These are phyloP conservation scores for Thaumetopoea pityocampa DNA, from an alignment of 1,140 invertebrate species.

Conservation along the genomic window DNA sequence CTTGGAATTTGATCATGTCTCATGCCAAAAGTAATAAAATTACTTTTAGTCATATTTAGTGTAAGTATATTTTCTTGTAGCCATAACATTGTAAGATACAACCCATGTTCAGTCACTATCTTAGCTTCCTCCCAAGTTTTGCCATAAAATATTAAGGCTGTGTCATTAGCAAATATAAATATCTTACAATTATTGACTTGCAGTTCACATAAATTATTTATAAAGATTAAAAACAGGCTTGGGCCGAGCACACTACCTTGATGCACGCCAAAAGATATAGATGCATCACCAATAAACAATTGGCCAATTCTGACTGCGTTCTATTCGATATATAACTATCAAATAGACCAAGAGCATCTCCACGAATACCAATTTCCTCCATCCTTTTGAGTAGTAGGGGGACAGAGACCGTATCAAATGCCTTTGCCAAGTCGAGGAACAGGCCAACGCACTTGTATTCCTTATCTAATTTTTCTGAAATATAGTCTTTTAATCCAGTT, in stretches of 20 bases:
- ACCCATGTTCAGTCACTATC: conserved; percentile 1
- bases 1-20: too few species aligned
- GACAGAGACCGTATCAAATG: conserved; percentile 20
- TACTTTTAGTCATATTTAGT: conserved; percentile 24
- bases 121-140: conserved; percentile 15
- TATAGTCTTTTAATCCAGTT: conserved; percentile 1
- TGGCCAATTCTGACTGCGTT: conserved; percentile 6
- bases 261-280: conserved; percentile 10
- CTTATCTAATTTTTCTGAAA: conserved; percentile 8
- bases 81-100: conserved; percentile 12
- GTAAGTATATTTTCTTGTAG: conserved; percentile 17
- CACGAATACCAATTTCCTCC: conserved; percentile 11
- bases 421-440: conserved; percentile 25
- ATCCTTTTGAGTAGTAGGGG: conserved; percentile 11
- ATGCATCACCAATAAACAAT: conserved; percentile 5
- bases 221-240: conserved; percentile 23
- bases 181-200: conserved; percentile 9
- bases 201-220: conserved; percentile 19
- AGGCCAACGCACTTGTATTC: conserved; percentile 9
- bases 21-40: conserved; percentile 10
- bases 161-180: conserved; percentile 24
- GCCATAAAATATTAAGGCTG: conserved; percentile 15
- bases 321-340: too few species aligned
- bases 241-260: conserved; percentile 26
- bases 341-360: conserved; percentile 4